These are phyloP conservation scores for Oreohelix idahoensis DNA, from an alignment of 1,140 invertebrate genomes.

Conservation along the genomic window DNA sequence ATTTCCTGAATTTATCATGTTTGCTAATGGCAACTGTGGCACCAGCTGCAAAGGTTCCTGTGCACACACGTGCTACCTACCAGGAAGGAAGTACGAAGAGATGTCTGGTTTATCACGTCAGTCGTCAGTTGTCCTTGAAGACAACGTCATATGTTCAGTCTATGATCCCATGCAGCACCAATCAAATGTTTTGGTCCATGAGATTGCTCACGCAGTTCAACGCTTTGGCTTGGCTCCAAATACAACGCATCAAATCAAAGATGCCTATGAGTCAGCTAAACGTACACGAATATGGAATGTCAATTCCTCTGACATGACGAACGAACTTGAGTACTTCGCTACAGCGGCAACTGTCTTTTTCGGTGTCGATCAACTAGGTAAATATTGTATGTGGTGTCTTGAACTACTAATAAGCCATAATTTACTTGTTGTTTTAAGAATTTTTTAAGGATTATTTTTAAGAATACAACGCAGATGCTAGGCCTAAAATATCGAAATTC, in stretches of 20 bases:
- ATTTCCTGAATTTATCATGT: constrained; percentile 43
- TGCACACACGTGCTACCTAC: constrained; percentile 55
- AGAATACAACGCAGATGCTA: too few relatives aligned
- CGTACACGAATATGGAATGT: constrained; percentile 31
- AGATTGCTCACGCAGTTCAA: constrained; percentile 61
- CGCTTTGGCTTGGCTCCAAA: constrained; percentile 42
- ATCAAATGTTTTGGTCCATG: constrained; percentile 60
- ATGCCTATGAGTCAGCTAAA: constrained; percentile 45
- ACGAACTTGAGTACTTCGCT: constrained; percentile 53
- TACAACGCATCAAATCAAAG: constrained; percentile 35
- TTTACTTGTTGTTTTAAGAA: too few relatives aligned
- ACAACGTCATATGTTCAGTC: constrained; percentile 58
- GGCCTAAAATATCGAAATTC: too few relatives aligned
- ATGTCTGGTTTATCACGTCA: constrained; percentile 52
- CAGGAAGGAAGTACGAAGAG: constrained; percentile 54
- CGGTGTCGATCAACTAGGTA: constrained; percentile 22
- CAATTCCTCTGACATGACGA: constrained; percentile 52
- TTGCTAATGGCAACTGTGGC: constrained; percentile 28
- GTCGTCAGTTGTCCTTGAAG: constrained; percentile 50
- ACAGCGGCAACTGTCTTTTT: constrained; percentile 47
- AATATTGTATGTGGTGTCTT: too few relatives aligned
- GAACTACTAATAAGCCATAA: too few relatives aligned
- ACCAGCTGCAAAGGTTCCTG: constrained; percentile 45
- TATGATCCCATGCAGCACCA: constrained; percentile 54
- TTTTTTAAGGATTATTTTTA: too few relatives aligned